Percentiles rank a stretch among this genome's conserved stretches.
These are phyloP conservation scores for Sakesphorus luctuosus DNA, from an alignment of 2,113 vertebrate genomes.

Conservation along the genomic window DNA sequence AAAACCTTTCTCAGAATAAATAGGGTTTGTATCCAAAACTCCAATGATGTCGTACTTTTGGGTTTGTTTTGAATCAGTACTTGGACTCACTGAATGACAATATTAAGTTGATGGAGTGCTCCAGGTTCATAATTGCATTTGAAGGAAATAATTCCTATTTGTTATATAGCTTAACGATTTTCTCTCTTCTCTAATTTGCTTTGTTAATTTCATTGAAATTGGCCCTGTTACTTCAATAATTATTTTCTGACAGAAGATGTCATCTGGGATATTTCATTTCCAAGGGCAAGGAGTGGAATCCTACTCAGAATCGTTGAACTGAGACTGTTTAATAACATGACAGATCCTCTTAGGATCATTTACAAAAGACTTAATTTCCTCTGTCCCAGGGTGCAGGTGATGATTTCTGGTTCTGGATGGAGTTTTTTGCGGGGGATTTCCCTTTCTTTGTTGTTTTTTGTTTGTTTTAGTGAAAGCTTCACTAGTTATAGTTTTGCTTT, in stretches of 20 bases:
- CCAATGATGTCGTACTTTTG: background rate
- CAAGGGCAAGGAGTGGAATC: constrained; percentile 18
- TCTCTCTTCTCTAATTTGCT: constrained; percentile 57
- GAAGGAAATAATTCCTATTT: background rate
- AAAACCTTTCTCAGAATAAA: background rate
- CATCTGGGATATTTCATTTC: constrained; percentile 56
- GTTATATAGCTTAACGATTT: background rate
- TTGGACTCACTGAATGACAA: background rate
- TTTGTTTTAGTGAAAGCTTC: background rate
- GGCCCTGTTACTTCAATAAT: constrained; percentile 43
- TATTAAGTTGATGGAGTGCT: background rate
- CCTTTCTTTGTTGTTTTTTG: background rate
- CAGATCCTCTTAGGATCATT: constrained; percentile 44
- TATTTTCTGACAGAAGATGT: constrained; percentile 68
- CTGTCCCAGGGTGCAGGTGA: background rate
- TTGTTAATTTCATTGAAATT: constrained; percentile 60
- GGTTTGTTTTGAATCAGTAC: background rate
- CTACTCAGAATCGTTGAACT: constrained; percentile 44
- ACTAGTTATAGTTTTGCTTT: constrained; percentile 2
- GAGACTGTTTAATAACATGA: constrained; percentile 68
- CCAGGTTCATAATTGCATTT: background rate
- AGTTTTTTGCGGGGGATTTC: too few relatives aligned
- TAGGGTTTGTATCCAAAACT: background rate
- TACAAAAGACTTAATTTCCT: constrained; percentile 36
- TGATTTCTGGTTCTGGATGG: background rate